Evolutionary conservation across 2,888 invertebrate genomes (phyloP).

Genomic region (Ochropleura leucogaster): DNA sequence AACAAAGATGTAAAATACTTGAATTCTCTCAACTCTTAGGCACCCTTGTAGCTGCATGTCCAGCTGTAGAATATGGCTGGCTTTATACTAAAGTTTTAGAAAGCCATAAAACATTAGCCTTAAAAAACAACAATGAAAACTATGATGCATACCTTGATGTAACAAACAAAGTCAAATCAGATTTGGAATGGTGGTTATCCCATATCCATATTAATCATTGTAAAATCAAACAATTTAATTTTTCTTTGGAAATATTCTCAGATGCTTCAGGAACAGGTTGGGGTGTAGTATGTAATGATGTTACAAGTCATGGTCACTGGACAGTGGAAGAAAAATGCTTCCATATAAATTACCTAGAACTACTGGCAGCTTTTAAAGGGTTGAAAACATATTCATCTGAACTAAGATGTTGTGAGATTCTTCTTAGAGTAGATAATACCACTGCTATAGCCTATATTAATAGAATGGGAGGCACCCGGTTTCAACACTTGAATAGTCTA

Average conservation of each 20-base stretch:
- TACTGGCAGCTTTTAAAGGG: constrained; percentile 6
- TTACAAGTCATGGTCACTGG: constrained; percentile 19
- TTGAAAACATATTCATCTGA: not conserved
- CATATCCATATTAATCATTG: not conserved
- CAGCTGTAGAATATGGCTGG: constrained; percentile 68
- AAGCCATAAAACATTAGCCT: constrained; percentile 38
- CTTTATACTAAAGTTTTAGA: constrained; percentile 67
- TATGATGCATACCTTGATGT: constrained; percentile 1
- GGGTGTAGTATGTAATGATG: constrained; percentile 16
- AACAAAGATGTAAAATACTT: constrained; percentile 53
- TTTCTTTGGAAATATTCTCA: constrained; percentile 27
- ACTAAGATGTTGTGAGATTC: constrained; percentile 4
- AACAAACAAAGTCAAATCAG: constrained; percentile 4
- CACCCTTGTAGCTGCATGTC: constrained; percentile 63
- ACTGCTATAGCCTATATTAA: constrained; percentile 27
- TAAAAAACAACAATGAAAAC: constrained; percentile 17
- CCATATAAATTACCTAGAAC: not conserved
- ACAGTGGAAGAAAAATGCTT: not conserved
- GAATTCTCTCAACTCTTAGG: constrained; percentile 58
- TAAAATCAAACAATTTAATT: constrained; percentile 19
- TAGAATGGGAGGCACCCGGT: constrained; percentile 23
- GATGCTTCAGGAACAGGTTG: constrained; percentile 23
- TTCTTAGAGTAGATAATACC: constrained; percentile 29
- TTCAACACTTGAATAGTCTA: constrained; percentile 9
- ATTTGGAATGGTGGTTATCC: constrained; percentile 13